These are phyloP conservation scores for Psittacula echo DNA, from an alignment of 2,797 vertebrate species.

Conservation along the genomic window DNA sequence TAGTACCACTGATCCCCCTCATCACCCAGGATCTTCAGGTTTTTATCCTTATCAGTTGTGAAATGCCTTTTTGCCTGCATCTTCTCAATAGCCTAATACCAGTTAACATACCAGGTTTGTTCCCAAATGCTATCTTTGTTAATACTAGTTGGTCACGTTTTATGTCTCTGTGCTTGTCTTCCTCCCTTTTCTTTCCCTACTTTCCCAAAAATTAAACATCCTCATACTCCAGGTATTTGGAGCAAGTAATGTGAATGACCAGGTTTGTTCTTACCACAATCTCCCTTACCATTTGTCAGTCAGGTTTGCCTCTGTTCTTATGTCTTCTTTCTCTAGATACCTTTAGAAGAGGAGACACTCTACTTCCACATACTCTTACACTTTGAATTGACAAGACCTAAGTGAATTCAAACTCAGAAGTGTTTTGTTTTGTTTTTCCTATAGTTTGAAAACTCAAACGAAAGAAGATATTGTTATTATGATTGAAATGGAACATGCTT, in stretches of 20 bases:
- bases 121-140: neutral
- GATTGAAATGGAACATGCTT: neutral
- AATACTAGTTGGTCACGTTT: neutral
- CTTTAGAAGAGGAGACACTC: neutral
- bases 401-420: neutral
- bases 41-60: neutral
- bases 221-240: neutral
- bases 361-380: neutral
- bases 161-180: neutral
- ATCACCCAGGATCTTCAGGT: too few species aligned
- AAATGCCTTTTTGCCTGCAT: neutral
- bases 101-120: neutral
- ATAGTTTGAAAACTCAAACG: neutral
- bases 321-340: neutral
- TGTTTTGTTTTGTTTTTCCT: neutral
- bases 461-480: neutral
- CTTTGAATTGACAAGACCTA: neutral
- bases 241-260: neutral
- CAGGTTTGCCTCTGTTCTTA: neutral
- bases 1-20: accelerated
- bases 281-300: neutral
- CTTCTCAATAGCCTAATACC: neutral
- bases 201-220: neutral
- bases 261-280: neutral
- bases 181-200: neutral